Evolutionary conservation across 2,113 vertebrate species (phyloP), one percentile per base, ranked within the genome.

Genomic region (Zosterops lateralis): DNA sequence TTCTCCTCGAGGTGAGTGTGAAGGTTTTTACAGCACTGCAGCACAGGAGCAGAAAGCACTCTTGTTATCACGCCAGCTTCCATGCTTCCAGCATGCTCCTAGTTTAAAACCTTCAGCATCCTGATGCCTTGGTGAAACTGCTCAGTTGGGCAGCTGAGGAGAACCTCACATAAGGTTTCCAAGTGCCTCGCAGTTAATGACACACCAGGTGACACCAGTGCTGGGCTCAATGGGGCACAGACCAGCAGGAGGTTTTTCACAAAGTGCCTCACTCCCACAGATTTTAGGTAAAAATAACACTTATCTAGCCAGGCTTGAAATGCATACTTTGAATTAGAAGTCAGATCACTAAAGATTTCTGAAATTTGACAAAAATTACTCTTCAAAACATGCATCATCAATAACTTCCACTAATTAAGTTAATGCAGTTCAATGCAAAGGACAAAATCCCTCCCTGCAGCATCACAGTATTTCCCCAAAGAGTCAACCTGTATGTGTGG

Each of bases 181-280:
- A 14, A 26, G 34, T 0, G 0, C 44, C 31, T 56, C 2, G 3
- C n/a, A 84, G 25, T 29, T 19, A 53, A 38, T 2, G 2, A 19
- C 31, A 29, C 29, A 56, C 10, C 4, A 19, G 28, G 29, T 22
- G 12, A 31, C 38, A 42, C 16, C 28, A 20, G 14, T 22, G 6
- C 24, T 76, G 60, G 12, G 25, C n/a, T 85, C 66, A 79, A 7
- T 2, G 7, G 10, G 28, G 24, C 34, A 38, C 60, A 62, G 32
- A 75, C 7, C 24, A 40, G 40, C 48, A 57, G 72, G 17, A 73
- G 3, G 3, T 36, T 34, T 31, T 57, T 76, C 71, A 45, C 8
- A 44, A 38, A 81, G 9, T 56, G 19, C 28, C 21, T 71, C 29
- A 19, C 1, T 74, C 14, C 25, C 5, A 3, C 6, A 10, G 31